Evolutionary conservation across 2,888 invertebrate species (phyloP), one percentile per base, ranked within the genome.

Genomic region (Margaritifera margaritifera): DNA sequence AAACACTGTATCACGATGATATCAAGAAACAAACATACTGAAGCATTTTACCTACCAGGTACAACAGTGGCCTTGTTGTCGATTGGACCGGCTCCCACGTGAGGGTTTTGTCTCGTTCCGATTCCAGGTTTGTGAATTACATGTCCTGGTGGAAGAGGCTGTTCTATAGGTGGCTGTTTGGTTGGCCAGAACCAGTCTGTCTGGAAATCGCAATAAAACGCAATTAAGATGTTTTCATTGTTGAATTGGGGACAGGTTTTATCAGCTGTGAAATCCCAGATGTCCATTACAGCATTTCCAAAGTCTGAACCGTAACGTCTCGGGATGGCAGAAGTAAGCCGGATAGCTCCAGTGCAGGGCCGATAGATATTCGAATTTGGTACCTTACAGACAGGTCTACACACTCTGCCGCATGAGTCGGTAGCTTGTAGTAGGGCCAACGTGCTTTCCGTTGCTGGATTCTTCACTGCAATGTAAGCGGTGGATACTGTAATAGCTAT

Each of bases 151-250:
- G n/a, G n/a, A 61, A 42, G 6, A 61, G 62, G 52, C 5, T 55
- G 31, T 19, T 56, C 4, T 25, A 19, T 25, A 15, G 24, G 64
- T 11, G 75, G 72, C 20, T 72, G 70, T 18, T 62, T 62, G 6
- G 72, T 63, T 52, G 77, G 77, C 81, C 80, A 81, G 18, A 78
- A 72, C 79, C 79, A 81, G 42, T 77, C 75, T 11, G 77, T 70
- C 22, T 71, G 79, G 72, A 83, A 85, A 63, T 86, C 86, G 69
- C 86, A 86, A 71, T 84, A 84, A 67, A 85, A 86, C 8, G 84
- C 81, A 6, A 86, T 68, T 31, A 80, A 80, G 42, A 86, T 79
- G 53, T 77, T 78, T 22, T 80, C 74, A 6, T 75, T 75, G 19
- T 72, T 78, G 62, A 85, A 74, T 27, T 78, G 71, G 0, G 86